phyloP scores from a whole-genome alignment of 92 coral and sea anemone genomes.

The Montipora capitata region DNA sequence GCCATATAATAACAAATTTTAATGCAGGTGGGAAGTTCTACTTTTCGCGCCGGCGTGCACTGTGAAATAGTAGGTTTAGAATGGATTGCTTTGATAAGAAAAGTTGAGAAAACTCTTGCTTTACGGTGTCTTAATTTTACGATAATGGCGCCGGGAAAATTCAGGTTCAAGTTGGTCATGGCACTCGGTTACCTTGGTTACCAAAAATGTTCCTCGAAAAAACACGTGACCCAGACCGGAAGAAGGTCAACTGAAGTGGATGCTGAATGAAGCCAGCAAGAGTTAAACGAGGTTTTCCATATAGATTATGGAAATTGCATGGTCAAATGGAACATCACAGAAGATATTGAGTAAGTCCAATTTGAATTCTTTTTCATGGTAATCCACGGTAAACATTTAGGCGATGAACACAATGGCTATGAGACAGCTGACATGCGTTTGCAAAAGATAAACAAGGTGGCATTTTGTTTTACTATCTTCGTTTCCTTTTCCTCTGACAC shows the following conservation, averaged over 20 bases:
- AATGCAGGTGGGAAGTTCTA: no score
- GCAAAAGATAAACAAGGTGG: neutral
- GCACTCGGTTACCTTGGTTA: constrained; percentile 20
- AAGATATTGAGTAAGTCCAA: constrained; percentile 40
- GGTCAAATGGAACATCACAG: constrained; percentile 42
- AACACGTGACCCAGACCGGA: constrained; percentile 21
- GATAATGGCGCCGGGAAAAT: neutral
- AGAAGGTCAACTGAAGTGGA: constrained; percentile 41
- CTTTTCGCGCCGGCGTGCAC: no score
- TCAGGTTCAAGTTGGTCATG: constrained; percentile 1
- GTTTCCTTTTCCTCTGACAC: neutral
- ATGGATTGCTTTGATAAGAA: no score
- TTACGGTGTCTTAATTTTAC: no score
- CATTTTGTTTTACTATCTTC: no score
- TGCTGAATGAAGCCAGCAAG: constrained; percentile 18
- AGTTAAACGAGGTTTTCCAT: constrained; percentile 19
- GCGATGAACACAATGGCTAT: neutral
- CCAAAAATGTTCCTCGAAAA: neutral
- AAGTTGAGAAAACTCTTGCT: no score
- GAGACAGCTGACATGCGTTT: neutral
- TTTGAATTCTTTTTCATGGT: neutral
- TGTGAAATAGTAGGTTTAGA: no score
- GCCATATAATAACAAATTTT: no score
- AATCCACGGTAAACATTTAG: no score
- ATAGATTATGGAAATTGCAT: constrained; percentile 43